phyloP scores from a whole-genome alignment of 2,113 vertebrate genomes.

The Meleagris gallopavo region DNA sequence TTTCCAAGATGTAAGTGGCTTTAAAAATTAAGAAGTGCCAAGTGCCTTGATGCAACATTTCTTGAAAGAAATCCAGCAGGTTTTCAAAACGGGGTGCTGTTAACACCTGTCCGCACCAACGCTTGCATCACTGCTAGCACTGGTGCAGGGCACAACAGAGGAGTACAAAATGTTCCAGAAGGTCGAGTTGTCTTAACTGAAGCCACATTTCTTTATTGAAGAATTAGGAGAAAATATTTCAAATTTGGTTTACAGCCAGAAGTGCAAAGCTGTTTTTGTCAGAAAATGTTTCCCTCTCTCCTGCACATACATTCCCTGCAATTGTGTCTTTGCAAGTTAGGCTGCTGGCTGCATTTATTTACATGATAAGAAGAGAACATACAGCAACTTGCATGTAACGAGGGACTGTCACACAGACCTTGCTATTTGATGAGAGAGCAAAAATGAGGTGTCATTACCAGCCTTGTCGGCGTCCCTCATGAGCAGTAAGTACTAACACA shows the following conservation, averaged over 20 bases:
- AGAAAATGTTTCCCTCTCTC: not conserved
- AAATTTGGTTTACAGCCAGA: constrained; percentile 27
- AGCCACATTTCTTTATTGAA: not conserved
- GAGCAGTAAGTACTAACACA: not conserved
- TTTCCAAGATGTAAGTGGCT: constrained; percentile 30
- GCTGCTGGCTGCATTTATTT: constrained; percentile 40
- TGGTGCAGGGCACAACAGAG: not conserved
- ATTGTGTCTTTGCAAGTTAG: not conserved
- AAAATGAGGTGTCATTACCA: not conserved
- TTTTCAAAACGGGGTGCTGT: constrained; percentile 62
- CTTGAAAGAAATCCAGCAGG: constrained; percentile 62
- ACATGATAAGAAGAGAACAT: constrained; percentile 3
- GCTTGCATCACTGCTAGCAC: constrained; percentile 57
- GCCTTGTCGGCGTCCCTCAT: not conserved
- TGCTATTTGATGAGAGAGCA: not conserved
- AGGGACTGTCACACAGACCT: not conserved
- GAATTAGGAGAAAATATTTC: not conserved
- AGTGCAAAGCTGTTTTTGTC: constrained; percentile 19
- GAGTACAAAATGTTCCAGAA: constrained; percentile 51
- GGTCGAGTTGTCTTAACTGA: constrained; percentile 23
- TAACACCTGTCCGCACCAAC: constrained; percentile 39
- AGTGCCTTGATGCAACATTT: constrained; percentile 56
- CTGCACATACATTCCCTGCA: not conserved
- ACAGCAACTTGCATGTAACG: not conserved
- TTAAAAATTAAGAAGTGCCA: constrained; percentile 27